Evolutionary conservation across 2,797 vertebrate genomes (phyloP).

Genomic region (Distichodus sexfasciatus): DNA sequence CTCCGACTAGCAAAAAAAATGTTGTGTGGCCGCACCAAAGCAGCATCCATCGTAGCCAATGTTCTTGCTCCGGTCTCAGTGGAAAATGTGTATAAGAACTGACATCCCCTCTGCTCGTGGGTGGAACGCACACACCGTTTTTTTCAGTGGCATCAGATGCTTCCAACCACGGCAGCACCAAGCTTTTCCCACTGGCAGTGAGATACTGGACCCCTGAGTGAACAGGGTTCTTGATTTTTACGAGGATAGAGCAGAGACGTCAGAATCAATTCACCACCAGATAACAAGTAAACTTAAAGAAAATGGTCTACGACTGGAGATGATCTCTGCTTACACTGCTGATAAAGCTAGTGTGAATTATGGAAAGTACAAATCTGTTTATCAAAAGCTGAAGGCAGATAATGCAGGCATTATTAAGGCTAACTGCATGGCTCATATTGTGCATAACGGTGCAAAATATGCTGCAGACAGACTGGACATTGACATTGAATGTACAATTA

Average conservation of each 20-base stretch:
- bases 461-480: conserved; percentile 25
- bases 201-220: conserved; percentile 20
- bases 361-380: conserved; percentile 19
- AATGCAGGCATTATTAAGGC: conserved; percentile 16
- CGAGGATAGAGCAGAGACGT: not conserved
- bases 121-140: not conserved
- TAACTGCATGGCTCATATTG: conserved; percentile 26
- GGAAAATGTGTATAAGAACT: conserved; percentile 14
- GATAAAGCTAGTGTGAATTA: conserved; percentile 7
- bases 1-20: conserved; percentile 2
- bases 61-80: not conserved
- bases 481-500: not conserved
- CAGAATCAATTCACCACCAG: not conserved
- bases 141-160: conserved; percentile 16
- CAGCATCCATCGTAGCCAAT: conserved; percentile 24
- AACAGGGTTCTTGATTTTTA: not conserved
- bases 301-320: not conserved
- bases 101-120: not conserved
- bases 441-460: conserved; percentile 25
- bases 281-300: not conserved
- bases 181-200: conserved; percentile 5
- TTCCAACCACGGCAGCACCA: not conserved
- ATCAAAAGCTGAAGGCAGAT: not conserved
- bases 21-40: conserved; percentile 3
- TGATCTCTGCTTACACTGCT: not conserved